These are phyloP conservation scores for Sorex fumeus DNA, from an alignment of 2,113 vertebrate species.

Conservation along the genomic window DNA sequence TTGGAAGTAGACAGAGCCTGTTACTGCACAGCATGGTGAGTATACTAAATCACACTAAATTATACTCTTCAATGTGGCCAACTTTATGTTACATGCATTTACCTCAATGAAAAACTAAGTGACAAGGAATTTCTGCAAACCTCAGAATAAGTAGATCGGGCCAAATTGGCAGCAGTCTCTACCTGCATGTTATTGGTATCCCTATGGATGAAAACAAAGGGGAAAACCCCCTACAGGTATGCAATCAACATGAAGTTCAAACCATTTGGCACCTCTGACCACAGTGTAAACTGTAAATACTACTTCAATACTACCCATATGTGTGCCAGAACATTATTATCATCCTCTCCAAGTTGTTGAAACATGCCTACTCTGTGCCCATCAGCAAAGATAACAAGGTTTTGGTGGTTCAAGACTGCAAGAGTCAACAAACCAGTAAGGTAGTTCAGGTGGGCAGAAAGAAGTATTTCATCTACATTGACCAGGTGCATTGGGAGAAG, in stretches of 20 bases:
- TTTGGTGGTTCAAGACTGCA: no score
- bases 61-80: not conserved
- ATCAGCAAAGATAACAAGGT: no score
- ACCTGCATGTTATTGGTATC: not conserved
- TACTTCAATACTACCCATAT: no score
- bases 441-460: no score
- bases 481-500: not conserved
- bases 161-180: not conserved
- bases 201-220: not conserved
- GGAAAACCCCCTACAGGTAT: no score
- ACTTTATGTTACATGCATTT: not conserved
- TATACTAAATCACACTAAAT: not conserved
- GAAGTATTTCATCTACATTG: no score
- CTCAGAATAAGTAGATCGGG: not conserved
- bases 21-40: not conserved
- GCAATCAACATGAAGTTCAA: no score
- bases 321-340: no score
- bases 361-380: no score
- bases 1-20: no score
- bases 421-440: no score
- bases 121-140: not conserved
- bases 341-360: no score
- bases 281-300: not conserved
- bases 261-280: not conserved
- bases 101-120: not conserved